phyloP scores from a whole-genome alignment of 2,888 invertebrate genomes.

The Lasioglossum figueresi region DNA sequence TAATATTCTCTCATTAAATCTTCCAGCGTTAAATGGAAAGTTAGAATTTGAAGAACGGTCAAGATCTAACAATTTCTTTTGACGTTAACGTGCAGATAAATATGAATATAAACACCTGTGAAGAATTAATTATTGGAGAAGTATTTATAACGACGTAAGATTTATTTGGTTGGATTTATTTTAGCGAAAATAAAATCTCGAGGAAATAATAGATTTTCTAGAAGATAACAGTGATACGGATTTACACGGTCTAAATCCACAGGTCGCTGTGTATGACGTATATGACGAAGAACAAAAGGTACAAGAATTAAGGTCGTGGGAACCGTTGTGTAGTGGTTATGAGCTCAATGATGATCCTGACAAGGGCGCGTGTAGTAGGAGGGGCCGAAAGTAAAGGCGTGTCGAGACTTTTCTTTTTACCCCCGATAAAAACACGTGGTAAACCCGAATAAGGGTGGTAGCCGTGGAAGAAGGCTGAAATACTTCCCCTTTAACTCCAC shows the following conservation, averaged over 20 bases:
- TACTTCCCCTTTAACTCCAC: constrained; percentile 27
- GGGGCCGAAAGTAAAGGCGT: constrained; percentile 57
- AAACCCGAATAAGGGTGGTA: constrained; percentile 32
- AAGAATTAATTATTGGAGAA: neutral
- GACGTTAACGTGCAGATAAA: neutral
- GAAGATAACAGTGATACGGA: constrained; percentile 37
- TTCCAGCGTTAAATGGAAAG: neutral
- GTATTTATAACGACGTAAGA: neutral
- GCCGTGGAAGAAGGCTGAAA: constrained; percentile 36
- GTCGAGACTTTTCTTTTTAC: constrained; percentile 54
- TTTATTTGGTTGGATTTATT: neutral
- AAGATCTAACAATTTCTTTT: neutral
- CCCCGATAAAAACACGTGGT: constrained; percentile 42
- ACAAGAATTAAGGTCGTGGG: constrained; percentile 45
- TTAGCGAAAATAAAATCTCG: constrained; percentile 1
- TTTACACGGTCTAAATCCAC: constrained; percentile 54
- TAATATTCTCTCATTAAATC: neutral
- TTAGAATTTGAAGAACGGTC: neutral
- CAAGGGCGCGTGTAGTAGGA: constrained; percentile 45
- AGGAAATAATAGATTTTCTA: constrained; percentile 38
- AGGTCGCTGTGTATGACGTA: constrained; percentile 52
- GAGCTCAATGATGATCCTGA: constrained; percentile 65
- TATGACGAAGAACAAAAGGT: constrained; percentile 46
- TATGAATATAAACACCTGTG: neutral
- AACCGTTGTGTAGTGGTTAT: constrained; percentile 38